Percentiles rank a stretch among this genome's conserved stretches.
These are phyloP conservation scores for Gnathonemus longibarbis DNA, from an alignment of 2,113 vertebrate genomes.

Conservation along the genomic window DNA sequence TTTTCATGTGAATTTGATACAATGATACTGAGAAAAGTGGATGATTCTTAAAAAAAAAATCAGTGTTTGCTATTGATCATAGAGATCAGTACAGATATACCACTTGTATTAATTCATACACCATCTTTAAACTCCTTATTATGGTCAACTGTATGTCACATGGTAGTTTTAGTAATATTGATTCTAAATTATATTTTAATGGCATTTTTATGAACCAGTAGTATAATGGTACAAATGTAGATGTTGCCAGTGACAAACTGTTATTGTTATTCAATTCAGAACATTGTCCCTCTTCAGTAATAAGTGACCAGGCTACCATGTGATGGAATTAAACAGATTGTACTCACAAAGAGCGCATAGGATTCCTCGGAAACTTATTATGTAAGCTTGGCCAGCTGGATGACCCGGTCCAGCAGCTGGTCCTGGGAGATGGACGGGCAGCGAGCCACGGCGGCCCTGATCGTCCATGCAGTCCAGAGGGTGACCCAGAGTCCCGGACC, in stretches of 20 bases:
- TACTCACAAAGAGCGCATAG: slow-evolving; percentile 61
- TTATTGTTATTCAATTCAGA: not conserved
- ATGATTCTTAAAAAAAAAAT: not conserved
- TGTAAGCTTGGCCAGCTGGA: slow-evolving; percentile 64
- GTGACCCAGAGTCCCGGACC: slow-evolving; percentile 25
- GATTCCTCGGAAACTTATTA: slow-evolving; percentile 60
- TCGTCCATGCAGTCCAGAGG: slow-evolving; percentile 56
- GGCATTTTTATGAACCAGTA: not conserved
- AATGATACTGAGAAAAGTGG: not conserved
- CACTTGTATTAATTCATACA: not conserved
- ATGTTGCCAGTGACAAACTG: not conserved
- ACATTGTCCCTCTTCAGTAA: not conserved
- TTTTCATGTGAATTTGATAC: not conserved
- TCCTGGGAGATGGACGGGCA: slow-evolving; percentile 61
- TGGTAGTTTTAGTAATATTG: not conserved
- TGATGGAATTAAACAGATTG: no score
- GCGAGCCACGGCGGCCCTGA: slow-evolving; percentile 28
- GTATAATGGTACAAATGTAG: not conserved
- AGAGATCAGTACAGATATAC: not conserved
- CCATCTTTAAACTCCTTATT: not conserved
- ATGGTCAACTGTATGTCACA: not conserved
- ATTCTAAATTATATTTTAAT: not conserved
- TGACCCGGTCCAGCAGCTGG: slow-evolving; percentile 63
- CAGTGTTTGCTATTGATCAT: not conserved
- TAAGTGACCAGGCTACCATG: not conserved